Evolutionary conservation across 2,888 invertebrate species (phyloP).

Genomic region (Geophilus truncorum): DNA sequence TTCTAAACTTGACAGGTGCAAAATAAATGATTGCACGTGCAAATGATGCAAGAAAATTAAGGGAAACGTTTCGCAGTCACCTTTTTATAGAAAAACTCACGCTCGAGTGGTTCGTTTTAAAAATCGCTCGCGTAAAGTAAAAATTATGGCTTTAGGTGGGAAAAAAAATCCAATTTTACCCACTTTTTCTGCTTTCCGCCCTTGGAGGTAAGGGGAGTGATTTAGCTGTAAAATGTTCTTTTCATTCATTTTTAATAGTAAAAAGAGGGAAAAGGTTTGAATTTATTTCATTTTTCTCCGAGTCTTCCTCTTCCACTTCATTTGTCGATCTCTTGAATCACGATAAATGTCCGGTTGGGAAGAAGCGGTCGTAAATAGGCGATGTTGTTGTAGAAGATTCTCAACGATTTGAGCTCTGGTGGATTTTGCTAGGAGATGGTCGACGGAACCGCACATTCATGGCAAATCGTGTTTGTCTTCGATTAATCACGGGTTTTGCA

Average conservation of each 20-base stretch:
- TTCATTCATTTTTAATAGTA: not conserved
- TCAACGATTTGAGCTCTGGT: not conserved
- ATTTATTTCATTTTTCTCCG: too few species aligned
- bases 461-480: not conserved
- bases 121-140: too few species aligned
- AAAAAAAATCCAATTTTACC: not conserved
- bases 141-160: too few species aligned
- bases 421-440: not conserved
- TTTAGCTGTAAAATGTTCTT: not conserved
- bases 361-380: not conserved
- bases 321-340: not conserved
- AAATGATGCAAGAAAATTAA: not conserved
- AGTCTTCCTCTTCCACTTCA: too few species aligned
- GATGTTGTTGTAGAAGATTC: not conserved
- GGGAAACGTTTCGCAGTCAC: not conserved
- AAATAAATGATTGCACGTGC: not conserved
- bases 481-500: not conserved
- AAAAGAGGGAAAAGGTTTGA: not conserved
- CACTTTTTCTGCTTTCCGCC: not conserved
- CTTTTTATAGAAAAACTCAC: not conserved
- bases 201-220: not conserved
- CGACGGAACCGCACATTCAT: not conserved
- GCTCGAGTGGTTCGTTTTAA: not conserved
- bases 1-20: not conserved
- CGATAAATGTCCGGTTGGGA: not conserved